phyloP scores from a whole-genome alignment of 2,888 invertebrate genomes.

The Platycheirus rosarum region DNA sequence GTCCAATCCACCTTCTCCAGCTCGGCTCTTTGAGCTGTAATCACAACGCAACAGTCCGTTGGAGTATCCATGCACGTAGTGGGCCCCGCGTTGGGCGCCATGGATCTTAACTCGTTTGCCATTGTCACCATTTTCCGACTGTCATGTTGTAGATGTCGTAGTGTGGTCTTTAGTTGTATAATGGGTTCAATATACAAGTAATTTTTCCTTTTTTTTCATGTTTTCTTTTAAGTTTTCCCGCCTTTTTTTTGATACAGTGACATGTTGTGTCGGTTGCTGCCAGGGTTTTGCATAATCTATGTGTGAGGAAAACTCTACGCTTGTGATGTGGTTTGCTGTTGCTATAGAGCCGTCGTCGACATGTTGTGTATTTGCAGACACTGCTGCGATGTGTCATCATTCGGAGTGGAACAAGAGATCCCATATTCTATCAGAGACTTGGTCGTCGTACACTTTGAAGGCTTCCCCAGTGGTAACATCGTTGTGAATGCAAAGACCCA shows the following conservation, averaged over 20 bases:
- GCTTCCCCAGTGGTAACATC: constrained; percentile 51
- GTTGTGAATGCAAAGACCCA: constrained; percentile 55
- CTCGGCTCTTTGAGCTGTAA: constrained; percentile 21
- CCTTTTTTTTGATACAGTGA: constrained; percentile 4
- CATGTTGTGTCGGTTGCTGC: constrained; percentile 33
- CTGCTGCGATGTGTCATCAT: constrained; percentile 53
- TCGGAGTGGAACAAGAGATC: constrained; percentile 55
- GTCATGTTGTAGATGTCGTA: constrained; percentile 31
- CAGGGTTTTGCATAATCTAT: constrained; percentile 57
- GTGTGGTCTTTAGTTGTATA: constrained; percentile 33
- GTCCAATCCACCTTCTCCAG: constrained; percentile 34
- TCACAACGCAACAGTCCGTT: constrained; percentile 39
- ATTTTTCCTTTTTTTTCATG: constrained; percentile 13
- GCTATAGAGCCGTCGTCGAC: neutral
- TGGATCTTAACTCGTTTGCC: constrained; percentile 1
- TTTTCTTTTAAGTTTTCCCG: constrained; percentile 49
- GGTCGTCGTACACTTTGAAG: constrained; percentile 51
- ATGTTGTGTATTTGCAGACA: constrained; percentile 8
- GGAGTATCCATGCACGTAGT: constrained; percentile 27
- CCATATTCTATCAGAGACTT: constrained; percentile 30
- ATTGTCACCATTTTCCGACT: constrained; percentile 32
- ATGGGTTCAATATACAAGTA: constrained; percentile 8
- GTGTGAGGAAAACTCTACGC: constrained; percentile 38
- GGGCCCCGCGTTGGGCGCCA: constrained; percentile 45
- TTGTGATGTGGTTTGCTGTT: constrained; percentile 22